phyloP scores from a whole-genome alignment of 2,888 invertebrate species.

The Dilophus febrilis region DNA sequence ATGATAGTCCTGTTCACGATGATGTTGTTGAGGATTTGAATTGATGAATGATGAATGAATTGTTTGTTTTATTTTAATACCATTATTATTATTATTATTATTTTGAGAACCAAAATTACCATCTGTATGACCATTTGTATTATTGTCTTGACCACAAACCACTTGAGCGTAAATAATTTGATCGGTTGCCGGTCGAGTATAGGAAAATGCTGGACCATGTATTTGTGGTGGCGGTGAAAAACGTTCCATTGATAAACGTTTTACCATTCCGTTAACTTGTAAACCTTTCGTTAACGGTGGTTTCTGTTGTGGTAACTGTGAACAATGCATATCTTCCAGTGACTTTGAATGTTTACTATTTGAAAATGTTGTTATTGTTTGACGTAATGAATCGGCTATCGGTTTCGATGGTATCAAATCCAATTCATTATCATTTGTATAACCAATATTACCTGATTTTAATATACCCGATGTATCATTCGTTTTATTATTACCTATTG shows the following conservation, averaged over 20 bases:
- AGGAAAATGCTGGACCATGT: conserved; percentile 66
- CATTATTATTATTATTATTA: conserved; percentile 11
- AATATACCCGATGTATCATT: conserved; percentile 8
- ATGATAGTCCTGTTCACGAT: neutral
- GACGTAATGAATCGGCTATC: conserved; percentile 28
- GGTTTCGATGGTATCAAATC: conserved; percentile 25
- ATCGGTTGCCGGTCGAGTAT: conserved; percentile 39
- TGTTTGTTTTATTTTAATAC: conserved; percentile 28
- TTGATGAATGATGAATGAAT: conserved; percentile 32
- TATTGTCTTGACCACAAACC: conserved; percentile 36
- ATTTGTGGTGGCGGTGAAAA: conserved; percentile 50
- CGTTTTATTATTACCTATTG: conserved; percentile 8
- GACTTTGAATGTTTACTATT: conserved; percentile 26
- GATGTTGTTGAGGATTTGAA: conserved; percentile 16
- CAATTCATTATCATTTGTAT: conserved; percentile 33
- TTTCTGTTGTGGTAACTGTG: conserved; percentile 51
- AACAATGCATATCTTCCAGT: conserved; percentile 49
- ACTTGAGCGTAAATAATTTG: conserved; percentile 65
- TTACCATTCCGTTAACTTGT: conserved; percentile 61
- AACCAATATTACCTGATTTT: conserved; percentile 31
- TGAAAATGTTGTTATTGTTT: conserved; percentile 29
- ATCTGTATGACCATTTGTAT: too few species aligned
- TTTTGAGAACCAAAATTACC: too few species aligned
- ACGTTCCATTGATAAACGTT: conserved; percentile 53
- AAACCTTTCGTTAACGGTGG: conserved; percentile 51